Evolutionary conservation across 2,797 vertebrate species (phyloP).

Genomic region (Diglossa cyanea): DNA sequence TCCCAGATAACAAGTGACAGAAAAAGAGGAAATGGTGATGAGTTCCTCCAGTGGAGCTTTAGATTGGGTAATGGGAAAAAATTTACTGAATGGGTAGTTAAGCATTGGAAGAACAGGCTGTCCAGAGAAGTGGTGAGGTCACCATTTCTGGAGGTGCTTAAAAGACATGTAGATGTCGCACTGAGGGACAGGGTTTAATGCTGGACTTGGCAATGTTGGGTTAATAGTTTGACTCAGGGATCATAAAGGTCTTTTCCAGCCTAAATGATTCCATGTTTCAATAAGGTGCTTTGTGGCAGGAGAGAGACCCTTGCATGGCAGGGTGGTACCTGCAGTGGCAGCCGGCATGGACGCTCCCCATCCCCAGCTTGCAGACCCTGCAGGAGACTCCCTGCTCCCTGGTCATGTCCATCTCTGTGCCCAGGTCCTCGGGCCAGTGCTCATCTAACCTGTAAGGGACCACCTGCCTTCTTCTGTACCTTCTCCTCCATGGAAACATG

Average conservation of each 20-base stretch:
- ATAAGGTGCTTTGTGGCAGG: not conserved
- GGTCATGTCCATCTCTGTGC: not conserved
- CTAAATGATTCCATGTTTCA: not conserved
- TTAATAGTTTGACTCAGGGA: not conserved
- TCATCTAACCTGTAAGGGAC: not conserved
- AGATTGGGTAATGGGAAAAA: not conserved
- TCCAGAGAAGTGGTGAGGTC: not conserved
- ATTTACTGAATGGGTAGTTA: not conserved
- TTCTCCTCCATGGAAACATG: not conserved
- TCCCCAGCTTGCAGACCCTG: not conserved
- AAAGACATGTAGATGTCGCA: not conserved
- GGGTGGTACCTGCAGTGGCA: not conserved
- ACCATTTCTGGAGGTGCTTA: not conserved
- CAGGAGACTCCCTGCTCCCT: not conserved
- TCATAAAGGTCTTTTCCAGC: not conserved
- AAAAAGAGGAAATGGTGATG: not conserved
- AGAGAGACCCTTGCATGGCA: accelerated
- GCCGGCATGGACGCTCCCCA: not conserved
- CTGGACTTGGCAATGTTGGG: not conserved
- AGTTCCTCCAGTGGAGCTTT: not conserved
- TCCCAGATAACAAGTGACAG: not conserved
- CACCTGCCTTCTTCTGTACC: not conserved
- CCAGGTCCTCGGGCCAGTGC: not conserved
- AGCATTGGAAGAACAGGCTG: not conserved
- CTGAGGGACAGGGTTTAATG: not conserved